Base-by-base conservation (phyloP, 2,888 invertebrate species). In the Gastracanthus pulcherrimus region DNA sequence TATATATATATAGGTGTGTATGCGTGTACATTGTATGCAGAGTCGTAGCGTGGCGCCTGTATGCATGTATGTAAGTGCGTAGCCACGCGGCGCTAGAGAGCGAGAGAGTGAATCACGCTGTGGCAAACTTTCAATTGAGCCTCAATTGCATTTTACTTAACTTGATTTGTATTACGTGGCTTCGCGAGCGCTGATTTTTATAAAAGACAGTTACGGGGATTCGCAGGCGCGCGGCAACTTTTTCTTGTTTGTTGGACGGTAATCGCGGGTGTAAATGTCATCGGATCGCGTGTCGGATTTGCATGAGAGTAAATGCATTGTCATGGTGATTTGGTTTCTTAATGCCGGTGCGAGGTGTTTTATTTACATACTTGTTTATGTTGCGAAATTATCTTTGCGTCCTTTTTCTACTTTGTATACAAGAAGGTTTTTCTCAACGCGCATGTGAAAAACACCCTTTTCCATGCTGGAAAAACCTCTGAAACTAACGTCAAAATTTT, bases 41-140 rank as follows among this genome's bases (percentile, higher is more conserved):
- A 48, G 7, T 19, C 48, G 19, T 6, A 16, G 48, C 9, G 26
- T 23, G 55, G 55, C 55, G 55, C 55, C 55, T 55, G 26, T 9
- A 0, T 51, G 11, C 11, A 55, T 26, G 26, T 55, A 55, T 13
- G 13, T 7, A 45, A 0, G 3, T n/a, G n/a, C 5, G n/a, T 13
- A 6, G n/a, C 26, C 23, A 55, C 55, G 55, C 55, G 19, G 41
- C 36, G 26, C n/a, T 3, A n/a, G 29, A 36, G 29, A 16, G 29
- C 19, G 55, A 1, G 2, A 36, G 60, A 48, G n/a, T 71, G 71
- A 81, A 80, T 80, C 81, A 81, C 48, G 76, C 76, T 76, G 81
- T 67, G 76, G 75, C 76, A 76, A 81, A 76, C 81, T 76, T 72
- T 76, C 71, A 81, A 76, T 81, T 76, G 81, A 81, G 81, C 64